A percentile compares a stretch with the other conserved stretches of the same genome.
These are phyloP conservation scores for Sardina pilchardus DNA, from an alignment of 2,113 vertebrate species.

Conservation along the genomic window DNA sequence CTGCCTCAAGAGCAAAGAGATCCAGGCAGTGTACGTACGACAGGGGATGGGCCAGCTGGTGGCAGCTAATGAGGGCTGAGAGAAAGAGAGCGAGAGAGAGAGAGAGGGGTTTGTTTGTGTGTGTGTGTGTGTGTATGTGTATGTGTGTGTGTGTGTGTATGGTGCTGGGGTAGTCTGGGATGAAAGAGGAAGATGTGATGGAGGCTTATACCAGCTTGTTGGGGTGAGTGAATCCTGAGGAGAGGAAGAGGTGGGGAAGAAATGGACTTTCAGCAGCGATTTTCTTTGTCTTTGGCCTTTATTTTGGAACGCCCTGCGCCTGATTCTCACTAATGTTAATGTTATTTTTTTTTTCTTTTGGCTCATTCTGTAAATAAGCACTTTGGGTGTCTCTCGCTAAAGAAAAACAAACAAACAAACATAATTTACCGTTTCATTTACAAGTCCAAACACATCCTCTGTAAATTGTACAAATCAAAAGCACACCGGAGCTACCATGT, in stretches of 20 bases:
- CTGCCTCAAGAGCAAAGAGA: conserved; percentile 99
- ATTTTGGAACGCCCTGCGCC: not conserved
- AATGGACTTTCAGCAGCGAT: not conserved
- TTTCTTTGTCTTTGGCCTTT: not conserved
- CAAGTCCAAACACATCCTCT: not conserved
- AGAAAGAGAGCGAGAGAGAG: not conserved
- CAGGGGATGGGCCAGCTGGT: conserved; percentile 94
- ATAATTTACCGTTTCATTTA: not conserved
- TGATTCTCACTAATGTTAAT: not conserved
- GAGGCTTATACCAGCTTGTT: conserved; percentile 22
- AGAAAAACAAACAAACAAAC: not conserved
- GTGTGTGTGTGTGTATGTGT: not conserved
- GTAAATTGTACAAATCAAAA: not conserved
- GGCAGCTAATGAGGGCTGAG: conserved; percentile 90
- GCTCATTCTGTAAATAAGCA: conserved; percentile 2
- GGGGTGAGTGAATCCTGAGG: conserved; percentile 11
- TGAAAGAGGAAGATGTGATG: conserved; percentile 6
- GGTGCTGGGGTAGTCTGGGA: not conserved
- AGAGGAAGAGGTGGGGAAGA: conserved; percentile 29
- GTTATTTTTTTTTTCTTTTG: not conserved
- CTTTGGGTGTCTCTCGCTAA: not conserved
- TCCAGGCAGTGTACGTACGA: conserved; percentile 92
- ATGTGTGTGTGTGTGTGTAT: not conserved
- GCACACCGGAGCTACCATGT: conserved; percentile 53
- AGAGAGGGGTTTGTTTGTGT: not conserved